These are phyloP conservation scores for Dicentrarchus labrax DNA, from an alignment of 2,113 vertebrate genomes.

Conservation along the genomic window DNA sequence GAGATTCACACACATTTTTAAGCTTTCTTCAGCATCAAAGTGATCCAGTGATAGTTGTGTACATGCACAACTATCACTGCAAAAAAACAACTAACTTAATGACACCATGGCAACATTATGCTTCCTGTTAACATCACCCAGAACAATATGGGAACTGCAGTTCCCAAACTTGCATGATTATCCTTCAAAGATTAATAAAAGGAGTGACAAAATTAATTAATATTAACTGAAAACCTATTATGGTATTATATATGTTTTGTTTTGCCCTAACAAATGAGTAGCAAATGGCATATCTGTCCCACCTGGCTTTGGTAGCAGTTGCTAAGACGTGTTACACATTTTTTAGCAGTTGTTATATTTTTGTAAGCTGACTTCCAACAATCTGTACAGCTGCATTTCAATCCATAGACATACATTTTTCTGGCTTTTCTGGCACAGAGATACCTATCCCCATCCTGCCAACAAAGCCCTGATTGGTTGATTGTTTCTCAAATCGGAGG, in stretches of 20 bases:
- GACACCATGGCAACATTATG: no score
- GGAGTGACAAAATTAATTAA: no score
- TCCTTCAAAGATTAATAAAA: no score
- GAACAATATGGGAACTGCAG: neutral
- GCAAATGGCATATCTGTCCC: neutral
- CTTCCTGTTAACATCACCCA: no score
- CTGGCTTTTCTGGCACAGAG: neutral
- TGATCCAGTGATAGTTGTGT: no score
- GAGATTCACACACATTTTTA: neutral
- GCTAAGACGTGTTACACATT: neutral
- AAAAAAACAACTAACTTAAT: no score
- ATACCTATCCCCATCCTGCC: neutral
- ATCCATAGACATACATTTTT: neutral
- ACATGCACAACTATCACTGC: no score
- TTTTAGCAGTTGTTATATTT: neutral
- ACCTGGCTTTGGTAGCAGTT: neutral
- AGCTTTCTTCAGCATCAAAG: neutral
- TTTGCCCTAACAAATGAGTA: neutral
- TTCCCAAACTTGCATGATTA: neutral
- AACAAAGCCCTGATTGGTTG: slow-evolving; percentile 5
- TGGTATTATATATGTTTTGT: no score
- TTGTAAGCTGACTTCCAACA: neutral
- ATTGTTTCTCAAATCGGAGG: slow-evolving; percentile 11
- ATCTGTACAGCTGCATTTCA: neutral
- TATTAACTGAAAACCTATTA: no score